Percentiles rank a stretch among this genome's conserved stretches.
Conservation (phyloP, 2,113 vertebrate species). For the Microcebus murinus region DNA sequence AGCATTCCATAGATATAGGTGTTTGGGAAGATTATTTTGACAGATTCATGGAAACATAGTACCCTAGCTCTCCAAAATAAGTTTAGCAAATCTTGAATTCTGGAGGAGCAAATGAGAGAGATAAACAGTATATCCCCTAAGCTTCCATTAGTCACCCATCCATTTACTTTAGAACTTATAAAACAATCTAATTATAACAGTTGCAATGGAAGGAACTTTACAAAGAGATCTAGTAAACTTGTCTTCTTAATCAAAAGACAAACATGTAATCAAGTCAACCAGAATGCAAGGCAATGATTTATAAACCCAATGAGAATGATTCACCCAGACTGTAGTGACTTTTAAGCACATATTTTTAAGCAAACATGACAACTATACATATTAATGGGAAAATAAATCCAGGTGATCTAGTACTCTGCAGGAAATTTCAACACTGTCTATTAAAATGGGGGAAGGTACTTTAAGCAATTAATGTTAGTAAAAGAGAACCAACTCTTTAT, state of each 20-base stretch:
- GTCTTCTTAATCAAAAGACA: conserved; percentile 12
- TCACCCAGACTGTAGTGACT: not conserved
- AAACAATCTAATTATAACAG: not conserved
- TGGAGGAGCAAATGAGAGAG: not conserved
- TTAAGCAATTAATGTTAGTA: not conserved
- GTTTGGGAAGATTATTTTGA: not conserved
- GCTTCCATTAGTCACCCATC: not conserved
- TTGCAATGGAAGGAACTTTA: not conserved
- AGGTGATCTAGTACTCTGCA: not conserved
- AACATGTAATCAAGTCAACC: not conserved
- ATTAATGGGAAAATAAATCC: conserved; percentile 13
- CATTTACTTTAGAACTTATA: not conserved
- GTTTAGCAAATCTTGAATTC: not conserved
- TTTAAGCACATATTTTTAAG: not conserved
- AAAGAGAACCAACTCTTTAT: not conserved
- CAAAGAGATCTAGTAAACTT: conserved; percentile 13
- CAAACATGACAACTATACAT: not conserved
- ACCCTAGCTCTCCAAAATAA: not conserved
- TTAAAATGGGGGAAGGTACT: not conserved
- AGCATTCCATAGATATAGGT: not conserved
- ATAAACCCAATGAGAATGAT: not conserved
- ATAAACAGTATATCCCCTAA: not conserved
- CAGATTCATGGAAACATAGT: not conserved
- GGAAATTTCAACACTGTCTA: not conserved
- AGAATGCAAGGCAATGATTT: not conserved